Conservation (phyloP, 2,797 vertebrate species). For the Leuciscus waleckii region DNA sequence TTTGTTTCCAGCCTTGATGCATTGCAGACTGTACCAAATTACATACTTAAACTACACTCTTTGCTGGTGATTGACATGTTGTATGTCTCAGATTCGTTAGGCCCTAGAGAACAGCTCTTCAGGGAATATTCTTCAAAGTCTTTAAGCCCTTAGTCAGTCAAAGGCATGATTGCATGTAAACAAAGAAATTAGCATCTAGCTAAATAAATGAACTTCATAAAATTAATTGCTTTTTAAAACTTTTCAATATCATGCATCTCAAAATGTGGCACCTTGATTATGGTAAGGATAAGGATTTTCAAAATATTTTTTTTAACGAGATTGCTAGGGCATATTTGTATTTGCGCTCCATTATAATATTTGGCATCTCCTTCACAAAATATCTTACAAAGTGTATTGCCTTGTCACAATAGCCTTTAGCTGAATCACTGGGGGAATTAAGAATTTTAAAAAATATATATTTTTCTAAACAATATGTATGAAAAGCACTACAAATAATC, state of each 20-base stretch:
- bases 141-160: background rate
- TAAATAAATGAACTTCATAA: background rate
- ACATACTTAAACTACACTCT: background rate
- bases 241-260: background rate
- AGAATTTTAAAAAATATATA: too few relatives aligned
- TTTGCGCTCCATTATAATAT: background rate
- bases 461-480: too few relatives aligned
- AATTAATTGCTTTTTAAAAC: background rate
- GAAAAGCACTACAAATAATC: background rate
- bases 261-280: background rate
- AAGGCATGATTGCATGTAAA: background rate
- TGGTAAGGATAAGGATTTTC: background rate
- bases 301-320: background rate
- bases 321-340: background rate
- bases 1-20: background rate
- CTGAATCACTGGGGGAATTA: too few relatives aligned
- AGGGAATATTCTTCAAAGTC: background rate
- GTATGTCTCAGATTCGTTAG: background rate
- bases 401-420: too few relatives aligned
- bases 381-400: background rate
- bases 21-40: background rate
- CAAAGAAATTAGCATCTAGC: background rate
- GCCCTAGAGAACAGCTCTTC: background rate
- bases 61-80: background rate
- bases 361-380: background rate